Conservation (phyloP, 2,113 vertebrate genomes). For the Copsychus sechellarum region DNA sequence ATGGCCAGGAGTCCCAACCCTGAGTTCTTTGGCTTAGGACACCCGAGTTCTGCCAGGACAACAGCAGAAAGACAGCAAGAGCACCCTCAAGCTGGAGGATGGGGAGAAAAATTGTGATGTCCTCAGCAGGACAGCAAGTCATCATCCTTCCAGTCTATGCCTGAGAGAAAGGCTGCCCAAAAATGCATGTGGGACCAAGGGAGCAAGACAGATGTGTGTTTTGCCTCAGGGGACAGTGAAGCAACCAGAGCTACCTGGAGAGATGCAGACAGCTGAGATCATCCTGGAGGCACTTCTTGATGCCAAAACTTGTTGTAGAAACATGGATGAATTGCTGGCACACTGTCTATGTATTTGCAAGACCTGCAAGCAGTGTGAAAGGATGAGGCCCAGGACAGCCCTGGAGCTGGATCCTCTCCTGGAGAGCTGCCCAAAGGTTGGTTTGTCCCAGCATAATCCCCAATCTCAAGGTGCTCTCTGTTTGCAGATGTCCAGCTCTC, state of each 20-base stretch:
- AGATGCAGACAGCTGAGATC: neutral
- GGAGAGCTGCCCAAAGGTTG: neutral
- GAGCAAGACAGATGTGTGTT: neutral
- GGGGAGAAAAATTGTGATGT: neutral
- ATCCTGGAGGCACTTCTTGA: neutral
- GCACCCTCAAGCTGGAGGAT: neutral
- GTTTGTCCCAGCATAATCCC: neutral
- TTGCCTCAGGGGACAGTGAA: neutral
- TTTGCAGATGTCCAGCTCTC: neutral
- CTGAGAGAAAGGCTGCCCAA: neutral
- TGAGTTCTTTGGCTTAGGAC: neutral
- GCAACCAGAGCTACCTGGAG: neutral
- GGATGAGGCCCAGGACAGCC: fast-evolving
- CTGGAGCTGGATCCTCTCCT: neutral
- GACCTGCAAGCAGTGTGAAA: neutral
- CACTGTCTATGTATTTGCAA: neutral
- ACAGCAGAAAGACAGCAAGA: neutral
- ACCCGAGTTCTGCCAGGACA: neutral
- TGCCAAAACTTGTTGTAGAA: neutral
- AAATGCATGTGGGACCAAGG: neutral
- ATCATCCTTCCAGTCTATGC: neutral
- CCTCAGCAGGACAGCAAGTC: neutral
- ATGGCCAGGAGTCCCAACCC: neutral
- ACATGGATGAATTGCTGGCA: neutral
- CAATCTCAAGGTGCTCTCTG: neutral